Base-by-base conservation (phyloP, 2,888 invertebrate species). In the Lamproptera curius region DNA sequence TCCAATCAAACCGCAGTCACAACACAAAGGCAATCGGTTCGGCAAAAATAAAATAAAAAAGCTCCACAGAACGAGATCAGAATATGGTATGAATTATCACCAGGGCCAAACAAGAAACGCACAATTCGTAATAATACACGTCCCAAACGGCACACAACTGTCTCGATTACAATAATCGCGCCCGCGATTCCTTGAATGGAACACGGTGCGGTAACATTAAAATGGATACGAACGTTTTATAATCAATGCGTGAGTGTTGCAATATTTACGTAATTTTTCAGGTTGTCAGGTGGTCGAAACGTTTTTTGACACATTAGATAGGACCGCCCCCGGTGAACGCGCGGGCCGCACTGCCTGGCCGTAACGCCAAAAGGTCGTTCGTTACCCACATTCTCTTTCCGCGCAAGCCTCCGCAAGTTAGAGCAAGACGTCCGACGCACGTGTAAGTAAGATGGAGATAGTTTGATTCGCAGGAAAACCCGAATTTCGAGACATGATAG, bases 311-410 rank as follows among this genome's bases (percentile, higher is more conserved):
- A 55, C 51, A 49, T 50, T 61, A 53, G 73, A 62, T n/a, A 60
- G 73, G 67, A 81, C 84, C 71, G 59, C 69, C 76, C 80, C 73
- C 78, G 69, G 72, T 72, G 77, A 79, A 79, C 73, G 86, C 74
- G 72, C 85, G 79, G 83, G 76, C 84, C 86, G 87, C 85, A 87
- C 87, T 87, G 87, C 80, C 73, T 74, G 81, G 76, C 76, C 78
- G 73, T 80, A 85, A 81, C 79, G 75, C 74, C 85, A 78, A 87
- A 86, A 85, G 87, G 87, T 85, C 87, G 86, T 86, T 82, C 84
- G 81, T 84, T 84, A 85, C 77, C 79, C 84, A 86, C 87, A 85
- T 85, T 87, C 87, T 87, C 87, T 86, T 85, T 85, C 82, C 87
- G 84, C 86, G 87, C 87, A 86, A 86, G 87, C 87, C 87, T 86